A percentile compares a stretch with the other conserved stretches of the same genome.
phyloP scores from a whole-genome alignment of 2,113 vertebrate species.

The Shinisaurus crocodilurus region DNA sequence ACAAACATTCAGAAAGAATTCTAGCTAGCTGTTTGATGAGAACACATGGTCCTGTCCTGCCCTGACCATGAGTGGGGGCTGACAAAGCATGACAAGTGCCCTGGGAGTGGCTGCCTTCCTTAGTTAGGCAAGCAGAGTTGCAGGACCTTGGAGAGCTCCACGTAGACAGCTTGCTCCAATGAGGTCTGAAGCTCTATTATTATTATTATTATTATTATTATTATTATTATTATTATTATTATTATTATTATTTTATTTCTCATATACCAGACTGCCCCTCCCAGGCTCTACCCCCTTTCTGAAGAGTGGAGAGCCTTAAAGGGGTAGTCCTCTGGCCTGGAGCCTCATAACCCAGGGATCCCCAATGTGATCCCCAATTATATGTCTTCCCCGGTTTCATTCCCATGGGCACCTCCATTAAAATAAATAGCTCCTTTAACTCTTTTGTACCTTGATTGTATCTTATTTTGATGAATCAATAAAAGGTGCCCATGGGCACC shows the following conservation, averaged over 20 bases:
- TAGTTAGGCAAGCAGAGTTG: not conserved
- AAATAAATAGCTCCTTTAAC: slow-evolving; percentile 86
- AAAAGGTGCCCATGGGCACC: slow-evolving; percentile 57
- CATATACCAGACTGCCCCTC: not conserved
- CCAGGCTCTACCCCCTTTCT: not conserved
- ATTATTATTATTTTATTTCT: too few species aligned
- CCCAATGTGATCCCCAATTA: too few species aligned
- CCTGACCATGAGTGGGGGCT: not conserved
- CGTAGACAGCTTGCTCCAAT: not conserved
- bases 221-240: too few species aligned
- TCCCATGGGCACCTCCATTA: too few species aligned
- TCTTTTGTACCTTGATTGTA: slow-evolving; percentile 82
- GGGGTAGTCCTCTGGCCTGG: not conserved
- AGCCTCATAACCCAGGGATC: too few species aligned
- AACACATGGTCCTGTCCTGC: not conserved
- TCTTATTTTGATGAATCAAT: slow-evolving; percentile 84
- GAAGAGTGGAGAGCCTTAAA: not conserved
- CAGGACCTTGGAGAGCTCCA: not conserved
- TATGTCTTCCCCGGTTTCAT: too few species aligned
- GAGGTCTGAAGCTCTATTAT: not conserved
- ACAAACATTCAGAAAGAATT: not conserved
- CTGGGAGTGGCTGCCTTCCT: not conserved
- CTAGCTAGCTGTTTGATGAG: too few species aligned
- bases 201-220: too few species aligned
- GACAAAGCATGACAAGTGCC: not conserved